phyloP scores from a whole-genome alignment of 2,797 vertebrate species.

The Falco concolor region DNA sequence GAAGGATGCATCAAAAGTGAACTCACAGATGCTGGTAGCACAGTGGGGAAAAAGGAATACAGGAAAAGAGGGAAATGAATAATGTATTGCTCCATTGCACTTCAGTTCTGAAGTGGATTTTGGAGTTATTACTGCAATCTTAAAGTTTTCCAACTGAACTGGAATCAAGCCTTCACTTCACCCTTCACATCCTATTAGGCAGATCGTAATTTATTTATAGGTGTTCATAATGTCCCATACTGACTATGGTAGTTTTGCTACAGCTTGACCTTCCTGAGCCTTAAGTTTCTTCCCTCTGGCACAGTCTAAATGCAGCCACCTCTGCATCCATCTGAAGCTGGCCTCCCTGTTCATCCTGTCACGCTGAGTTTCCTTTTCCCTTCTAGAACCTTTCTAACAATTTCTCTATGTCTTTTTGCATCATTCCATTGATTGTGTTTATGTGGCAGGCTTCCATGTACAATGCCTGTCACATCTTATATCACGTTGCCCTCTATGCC shows the following conservation, averaged over 20 bases:
- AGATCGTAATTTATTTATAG: neutral
- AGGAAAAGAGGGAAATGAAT: constrained; percentile 6
- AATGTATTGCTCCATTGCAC: constrained; percentile 9
- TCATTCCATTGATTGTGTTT: neutral
- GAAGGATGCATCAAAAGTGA: neutral
- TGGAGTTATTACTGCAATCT: constrained; percentile 1
- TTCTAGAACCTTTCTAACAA: neutral
- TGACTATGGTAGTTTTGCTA: neutral
- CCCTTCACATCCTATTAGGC: constrained; percentile 30
- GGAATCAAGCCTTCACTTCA: constrained; percentile 20
- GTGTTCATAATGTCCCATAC: neutral
- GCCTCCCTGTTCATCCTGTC: neutral
- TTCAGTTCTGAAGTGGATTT: constrained; percentile 2
- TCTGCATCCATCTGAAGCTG: neutral
- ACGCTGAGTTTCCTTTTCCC: neutral
- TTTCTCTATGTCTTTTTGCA: neutral
- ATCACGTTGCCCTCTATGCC: neutral
- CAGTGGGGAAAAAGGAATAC: neutral
- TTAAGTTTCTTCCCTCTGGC: neutral
- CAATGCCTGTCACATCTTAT: neutral
- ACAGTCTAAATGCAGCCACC: neutral
- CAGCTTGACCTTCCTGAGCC: neutral
- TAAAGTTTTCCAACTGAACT: constrained; percentile 33
- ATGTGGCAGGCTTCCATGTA: neutral
- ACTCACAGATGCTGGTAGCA: neutral